Percentiles rank a stretch among this genome's conserved stretches.
Conservation (phyloP, 2,888 invertebrate species). For the Phrixothrix hirtus region DNA sequence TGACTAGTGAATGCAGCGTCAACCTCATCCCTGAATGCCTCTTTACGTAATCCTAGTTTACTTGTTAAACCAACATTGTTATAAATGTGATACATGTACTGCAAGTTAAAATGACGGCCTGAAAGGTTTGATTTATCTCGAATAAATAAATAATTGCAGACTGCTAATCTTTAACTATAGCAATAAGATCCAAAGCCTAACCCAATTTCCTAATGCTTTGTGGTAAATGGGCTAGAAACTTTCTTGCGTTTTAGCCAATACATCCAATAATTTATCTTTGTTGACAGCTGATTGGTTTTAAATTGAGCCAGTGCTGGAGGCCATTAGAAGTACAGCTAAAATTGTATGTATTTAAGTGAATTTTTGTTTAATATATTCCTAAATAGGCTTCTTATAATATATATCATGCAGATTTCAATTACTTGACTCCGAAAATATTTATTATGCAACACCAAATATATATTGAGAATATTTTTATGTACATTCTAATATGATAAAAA, state of each 20-base stretch:
- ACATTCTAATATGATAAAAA: no score
- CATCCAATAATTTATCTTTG: constrained; percentile 10
- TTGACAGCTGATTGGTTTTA: constrained; percentile 6
- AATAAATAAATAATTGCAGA: not conserved
- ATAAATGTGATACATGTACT: not conserved
- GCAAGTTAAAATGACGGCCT: not conserved
- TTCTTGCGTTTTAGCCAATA: not conserved
- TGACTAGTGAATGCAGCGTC: not conserved
- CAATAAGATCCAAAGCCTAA: not conserved
- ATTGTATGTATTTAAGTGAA: no score
- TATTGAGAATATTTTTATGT: no score
- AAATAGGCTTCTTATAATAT: no score
- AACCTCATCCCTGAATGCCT: no score
- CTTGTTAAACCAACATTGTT: not conserved
- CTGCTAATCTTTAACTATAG: not conserved
- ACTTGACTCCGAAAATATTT: no score
- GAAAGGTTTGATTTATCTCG: no score
- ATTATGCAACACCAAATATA: no score
- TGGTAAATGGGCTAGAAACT: constrained; percentile 5
- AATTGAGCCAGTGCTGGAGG: not conserved
- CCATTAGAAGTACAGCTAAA: no score
- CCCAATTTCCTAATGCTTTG: not conserved
- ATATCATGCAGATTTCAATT: no score
- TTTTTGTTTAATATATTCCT: no score
- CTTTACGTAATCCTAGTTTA: no score